A percentile compares a stretch with the other conserved stretches of the same genome.
phyloP scores from a whole-genome alignment of 2,888 invertebrate species.

The Microplitis manilae region DNA sequence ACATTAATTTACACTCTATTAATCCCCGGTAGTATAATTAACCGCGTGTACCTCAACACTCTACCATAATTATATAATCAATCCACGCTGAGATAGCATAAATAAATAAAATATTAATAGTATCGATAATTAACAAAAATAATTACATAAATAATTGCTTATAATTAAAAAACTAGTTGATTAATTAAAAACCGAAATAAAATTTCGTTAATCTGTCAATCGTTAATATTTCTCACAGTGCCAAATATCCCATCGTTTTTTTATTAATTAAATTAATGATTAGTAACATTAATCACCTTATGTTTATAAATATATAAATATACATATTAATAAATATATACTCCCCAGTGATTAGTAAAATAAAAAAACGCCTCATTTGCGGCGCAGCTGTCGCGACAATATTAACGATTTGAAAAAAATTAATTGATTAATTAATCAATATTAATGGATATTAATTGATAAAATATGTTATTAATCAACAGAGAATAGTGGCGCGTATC shows the following conservation, averaged over 20 bases:
- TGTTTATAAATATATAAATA: slow-evolving; percentile 1
- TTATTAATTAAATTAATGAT: slow-evolving; percentile 29
- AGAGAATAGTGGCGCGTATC: slow-evolving; percentile 37
- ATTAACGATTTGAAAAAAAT: slow-evolving; percentile 15
- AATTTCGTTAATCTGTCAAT: slow-evolving; percentile 19
- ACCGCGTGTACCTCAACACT: slow-evolving; percentile 50
- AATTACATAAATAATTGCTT: slow-evolving; percentile 26
- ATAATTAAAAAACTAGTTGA: slow-evolving; percentile 28
- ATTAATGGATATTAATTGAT: neutral
- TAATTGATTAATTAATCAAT: neutral
- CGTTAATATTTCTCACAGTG: slow-evolving; percentile 67
- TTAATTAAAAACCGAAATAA: neutral
- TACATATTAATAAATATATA: neutral
- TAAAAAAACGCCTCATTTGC: slow-evolving; percentile 30
- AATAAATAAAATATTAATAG: neutral
- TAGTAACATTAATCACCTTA: neutral
- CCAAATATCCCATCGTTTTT: slow-evolving; percentile 60
- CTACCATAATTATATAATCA: slow-evolving; percentile 35
- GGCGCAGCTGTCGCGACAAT: slow-evolving; percentile 44
- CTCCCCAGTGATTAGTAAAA: slow-evolving; percentile 7
- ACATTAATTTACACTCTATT: slow-evolving; percentile 24
- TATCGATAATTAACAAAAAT: slow-evolving; percentile 40
- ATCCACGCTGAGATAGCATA: slow-evolving; percentile 7
- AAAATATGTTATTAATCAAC: neutral
- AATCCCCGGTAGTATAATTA: slow-evolving; percentile 47